Percentiles rank a stretch among this genome's conserved stretches.
These are phyloP conservation scores for Therioaphis trifolii DNA, from an alignment of 2,888 invertebrate species.

Conservation along the genomic window DNA sequence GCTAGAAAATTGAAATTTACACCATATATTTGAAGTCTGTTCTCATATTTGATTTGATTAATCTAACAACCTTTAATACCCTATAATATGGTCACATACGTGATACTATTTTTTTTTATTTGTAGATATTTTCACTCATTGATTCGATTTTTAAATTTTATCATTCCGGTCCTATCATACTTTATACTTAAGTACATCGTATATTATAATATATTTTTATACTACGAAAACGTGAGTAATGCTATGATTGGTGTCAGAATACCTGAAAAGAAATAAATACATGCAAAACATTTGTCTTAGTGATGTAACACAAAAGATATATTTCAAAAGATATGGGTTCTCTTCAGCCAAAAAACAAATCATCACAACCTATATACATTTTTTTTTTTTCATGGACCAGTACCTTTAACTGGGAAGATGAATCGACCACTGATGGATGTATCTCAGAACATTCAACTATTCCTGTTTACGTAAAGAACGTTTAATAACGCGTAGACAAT, in stretches of 20 bases:
- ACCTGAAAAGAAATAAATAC: not conserved
- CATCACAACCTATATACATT: not conserved
- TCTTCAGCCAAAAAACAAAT: constrained; percentile 32
- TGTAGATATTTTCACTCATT: no score
- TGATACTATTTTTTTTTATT: no score
- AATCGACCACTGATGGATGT: constrained; percentile 5
- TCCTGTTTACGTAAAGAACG: not conserved
- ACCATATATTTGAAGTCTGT: no score
- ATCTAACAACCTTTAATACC: no score
- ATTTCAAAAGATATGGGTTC: not conserved
- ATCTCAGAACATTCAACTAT: not conserved
- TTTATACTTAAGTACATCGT: no score
- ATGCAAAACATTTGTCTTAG: constrained; percentile 7
- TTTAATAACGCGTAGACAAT: constrained; percentile 30
- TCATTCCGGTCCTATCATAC: no score
- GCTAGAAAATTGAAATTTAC: no score
- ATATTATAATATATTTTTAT: not conserved
- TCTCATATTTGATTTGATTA: no score
- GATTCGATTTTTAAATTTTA: no score
- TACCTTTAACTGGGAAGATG: not conserved
- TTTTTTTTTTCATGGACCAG: not conserved
- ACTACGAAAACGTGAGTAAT: not conserved
- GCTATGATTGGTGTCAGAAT: not conserved
- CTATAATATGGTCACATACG: no score
- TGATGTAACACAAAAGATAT: not conserved